phyloP scores from a whole-genome alignment of 2,797 vertebrate genomes.

The Diplodus puntazzo region DNA sequence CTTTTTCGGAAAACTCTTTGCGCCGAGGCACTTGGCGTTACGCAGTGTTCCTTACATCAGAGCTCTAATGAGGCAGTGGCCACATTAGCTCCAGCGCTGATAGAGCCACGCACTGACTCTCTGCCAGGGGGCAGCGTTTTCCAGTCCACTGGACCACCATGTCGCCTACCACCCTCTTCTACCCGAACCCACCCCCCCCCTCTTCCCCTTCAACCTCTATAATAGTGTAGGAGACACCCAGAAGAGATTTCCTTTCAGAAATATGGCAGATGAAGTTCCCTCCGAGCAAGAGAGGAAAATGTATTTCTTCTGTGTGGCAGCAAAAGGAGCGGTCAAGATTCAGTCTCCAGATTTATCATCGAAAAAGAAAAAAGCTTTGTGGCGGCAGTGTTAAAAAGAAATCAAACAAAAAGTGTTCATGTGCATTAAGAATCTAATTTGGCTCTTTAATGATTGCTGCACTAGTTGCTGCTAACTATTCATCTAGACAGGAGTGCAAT shows the following conservation, averaged over 20 bases:
- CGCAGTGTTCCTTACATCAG: conserved; percentile 73
- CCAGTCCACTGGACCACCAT: conserved; percentile 81
- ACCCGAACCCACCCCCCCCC: conserved; percentile 13
- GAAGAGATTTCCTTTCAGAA: conserved; percentile 67
- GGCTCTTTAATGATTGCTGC: not conserved
- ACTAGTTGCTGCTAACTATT: not conserved
- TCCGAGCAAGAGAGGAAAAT: conserved; percentile 62
- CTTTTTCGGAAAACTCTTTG: conserved; percentile 55
- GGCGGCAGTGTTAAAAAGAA: not conserved
- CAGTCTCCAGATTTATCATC: conserved; percentile 37
- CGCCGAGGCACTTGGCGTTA: conserved; percentile 50
- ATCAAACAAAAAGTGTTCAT: not conserved
- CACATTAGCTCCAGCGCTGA: conserved; percentile 72
- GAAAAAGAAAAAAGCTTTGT: not conserved
- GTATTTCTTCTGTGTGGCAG: conserved; percentile 54
- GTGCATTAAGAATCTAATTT: conserved; percentile 10
- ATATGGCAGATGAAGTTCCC: conserved; percentile 59
- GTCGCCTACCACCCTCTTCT: conserved; percentile 60
- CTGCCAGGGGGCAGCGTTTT: conserved; percentile 78
- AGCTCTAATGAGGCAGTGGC: conserved; percentile 80
- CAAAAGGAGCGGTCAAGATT: conserved; percentile 33
- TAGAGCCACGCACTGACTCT: conserved; percentile 66
- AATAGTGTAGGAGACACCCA: conserved; percentile 62
- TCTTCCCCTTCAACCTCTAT: conserved; percentile 38
- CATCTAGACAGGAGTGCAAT: not conserved